Conservation (phyloP, 2,888 invertebrate species). For the Conomelus anceps region DNA sequence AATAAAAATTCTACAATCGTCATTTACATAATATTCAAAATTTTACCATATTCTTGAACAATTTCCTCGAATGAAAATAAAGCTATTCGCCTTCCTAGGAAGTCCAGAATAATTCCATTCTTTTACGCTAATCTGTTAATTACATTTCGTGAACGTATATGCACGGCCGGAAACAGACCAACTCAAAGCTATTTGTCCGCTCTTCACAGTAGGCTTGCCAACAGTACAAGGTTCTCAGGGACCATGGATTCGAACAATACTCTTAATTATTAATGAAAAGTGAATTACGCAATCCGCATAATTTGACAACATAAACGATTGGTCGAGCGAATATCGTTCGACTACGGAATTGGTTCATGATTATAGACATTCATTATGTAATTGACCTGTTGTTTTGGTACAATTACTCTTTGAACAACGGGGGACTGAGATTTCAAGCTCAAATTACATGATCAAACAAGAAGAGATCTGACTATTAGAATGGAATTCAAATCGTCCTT, state of each 20-base stretch:
- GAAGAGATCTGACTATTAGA: too few species aligned
- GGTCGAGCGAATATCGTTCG: neutral
- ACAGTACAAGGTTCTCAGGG: neutral
- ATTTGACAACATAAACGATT: neutral
- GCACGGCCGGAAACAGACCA: neutral
- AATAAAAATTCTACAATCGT: neutral
- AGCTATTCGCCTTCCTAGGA: neutral
- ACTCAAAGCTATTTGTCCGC: neutral
- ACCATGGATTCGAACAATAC: neutral
- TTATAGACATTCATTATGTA: neutral
- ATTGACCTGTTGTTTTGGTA: neutral
- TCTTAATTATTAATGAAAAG: too few species aligned
- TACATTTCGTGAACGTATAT: neutral
- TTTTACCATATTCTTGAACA: neutral
- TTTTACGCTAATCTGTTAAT: neutral
- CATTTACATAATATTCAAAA: neutral
- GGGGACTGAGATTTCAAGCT: neutral
- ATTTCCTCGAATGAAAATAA: neutral
- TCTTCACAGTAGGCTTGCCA: neutral
- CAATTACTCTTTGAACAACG: neutral
- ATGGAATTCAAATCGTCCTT: neutral
- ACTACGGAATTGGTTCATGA: neutral
- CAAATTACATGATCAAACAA: too few species aligned
- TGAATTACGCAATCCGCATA: neutral
- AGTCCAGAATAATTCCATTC: neutral